Conservation (phyloP, 2,797 vertebrate species). For the Darevskia nairensis region DNA sequence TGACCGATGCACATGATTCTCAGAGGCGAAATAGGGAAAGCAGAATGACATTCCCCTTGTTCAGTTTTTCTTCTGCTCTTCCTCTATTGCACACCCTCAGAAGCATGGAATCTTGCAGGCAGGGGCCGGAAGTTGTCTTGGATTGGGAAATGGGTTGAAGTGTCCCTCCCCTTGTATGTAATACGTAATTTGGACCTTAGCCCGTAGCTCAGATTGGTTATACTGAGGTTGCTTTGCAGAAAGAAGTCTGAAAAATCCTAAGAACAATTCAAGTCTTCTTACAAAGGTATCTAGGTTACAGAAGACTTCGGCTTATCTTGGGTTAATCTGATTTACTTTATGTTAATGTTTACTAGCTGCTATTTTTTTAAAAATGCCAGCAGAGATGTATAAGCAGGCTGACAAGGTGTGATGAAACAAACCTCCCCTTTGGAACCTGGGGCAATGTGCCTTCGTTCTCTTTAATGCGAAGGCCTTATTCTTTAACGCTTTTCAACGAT, state of each 20-base stretch:
- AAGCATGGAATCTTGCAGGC: neutral
- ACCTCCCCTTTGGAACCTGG: neutral
- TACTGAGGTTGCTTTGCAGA: neutral
- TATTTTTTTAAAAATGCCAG: slow-evolving; percentile 28
- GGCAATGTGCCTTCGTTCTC: neutral
- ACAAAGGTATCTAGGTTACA: neutral
- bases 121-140: neutral
- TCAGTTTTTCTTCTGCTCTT: neutral
- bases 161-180: too few species aligned
- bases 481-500: neutral
- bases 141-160: neutral
- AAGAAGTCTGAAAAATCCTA: neutral
- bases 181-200: neutral
- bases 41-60: neutral
- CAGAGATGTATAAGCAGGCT: neutral
- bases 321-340: neutral
- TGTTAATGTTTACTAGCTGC: slow-evolving; percentile 22
- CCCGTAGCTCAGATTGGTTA: neutral
- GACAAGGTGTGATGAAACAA: neutral
- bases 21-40: neutral
- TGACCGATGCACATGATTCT: neutral
- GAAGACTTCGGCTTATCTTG: neutral
- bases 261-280: neutral
- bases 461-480: neutral
- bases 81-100: neutral